phyloP scores from a whole-genome alignment of 2,113 vertebrate species.

The Meriones unguiculatus region DNA sequence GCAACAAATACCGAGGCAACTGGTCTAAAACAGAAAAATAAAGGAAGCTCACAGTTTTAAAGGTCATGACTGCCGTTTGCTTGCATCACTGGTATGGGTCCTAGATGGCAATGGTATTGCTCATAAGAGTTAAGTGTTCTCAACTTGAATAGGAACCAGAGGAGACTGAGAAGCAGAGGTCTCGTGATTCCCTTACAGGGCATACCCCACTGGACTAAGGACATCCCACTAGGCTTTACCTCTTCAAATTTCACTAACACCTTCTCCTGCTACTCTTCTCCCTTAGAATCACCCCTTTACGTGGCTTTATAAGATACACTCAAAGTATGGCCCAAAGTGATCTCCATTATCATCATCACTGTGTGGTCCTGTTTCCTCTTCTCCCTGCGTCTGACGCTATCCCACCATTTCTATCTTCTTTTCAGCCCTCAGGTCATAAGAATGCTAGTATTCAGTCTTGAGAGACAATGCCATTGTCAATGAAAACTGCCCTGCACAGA shows the following conservation, averaged over 20 bases:
- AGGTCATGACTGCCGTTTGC: neutral
- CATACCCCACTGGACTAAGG: neutral
- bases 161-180: neutral
- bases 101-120: neutral
- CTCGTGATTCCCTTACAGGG: neutral
- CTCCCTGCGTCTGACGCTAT: neutral
- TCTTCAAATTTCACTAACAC: neutral
- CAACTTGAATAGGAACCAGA: neutral
- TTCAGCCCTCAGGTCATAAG: slow-evolving; percentile 8
- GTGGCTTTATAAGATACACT: neutral
- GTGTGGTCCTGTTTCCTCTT: neutral
- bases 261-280: too few species aligned
- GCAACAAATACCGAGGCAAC: neutral
- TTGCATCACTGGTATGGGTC: neutral
- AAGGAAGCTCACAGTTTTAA: neutral
- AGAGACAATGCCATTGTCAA: neutral
- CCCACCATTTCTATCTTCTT: neutral
- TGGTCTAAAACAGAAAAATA: too few species aligned
- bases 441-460: neutral
- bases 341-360: neutral
- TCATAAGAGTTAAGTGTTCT: neutral
- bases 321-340: too few species aligned
- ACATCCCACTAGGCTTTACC: neutral
- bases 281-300: neutral
- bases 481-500: neutral